A percentile compares a stretch with the other conserved stretches of the same genome.
These are phyloP conservation scores for Agapostemon virescens DNA, from an alignment of 2,888 invertebrate species.

Conservation along the genomic window DNA sequence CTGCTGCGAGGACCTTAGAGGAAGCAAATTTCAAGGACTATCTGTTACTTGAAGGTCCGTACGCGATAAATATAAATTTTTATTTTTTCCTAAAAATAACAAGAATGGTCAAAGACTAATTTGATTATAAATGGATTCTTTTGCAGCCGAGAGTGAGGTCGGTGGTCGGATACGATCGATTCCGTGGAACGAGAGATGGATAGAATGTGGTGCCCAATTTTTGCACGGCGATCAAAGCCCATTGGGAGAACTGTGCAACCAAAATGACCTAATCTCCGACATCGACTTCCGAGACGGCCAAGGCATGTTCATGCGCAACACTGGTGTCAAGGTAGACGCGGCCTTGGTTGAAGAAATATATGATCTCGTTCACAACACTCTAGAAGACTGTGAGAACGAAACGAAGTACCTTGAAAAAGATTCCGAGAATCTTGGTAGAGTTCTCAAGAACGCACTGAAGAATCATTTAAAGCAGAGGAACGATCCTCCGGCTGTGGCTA, in stretches of 20 bases:
- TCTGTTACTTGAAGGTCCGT: constrained; percentile 82
- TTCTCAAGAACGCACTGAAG: constrained; percentile 79
- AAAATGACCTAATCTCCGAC: constrained; percentile 81
- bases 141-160: constrained; percentile 80
- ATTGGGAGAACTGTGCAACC: constrained; percentile 81
- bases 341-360: constrained; percentile 81
- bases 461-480: constrained; percentile 78
- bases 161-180: constrained; percentile 83
- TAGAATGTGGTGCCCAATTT: constrained; percentile 86
- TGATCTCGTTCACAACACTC: constrained; percentile 80
- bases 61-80: too few relatives aligned
- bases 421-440: constrained; percentile 76
- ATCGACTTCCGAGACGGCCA: constrained; percentile 82
- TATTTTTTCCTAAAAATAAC: too few relatives aligned
- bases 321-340: constrained; percentile 80
- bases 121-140: not conserved
- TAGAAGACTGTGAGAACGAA: constrained; percentile 81
- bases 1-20: constrained; percentile 82
- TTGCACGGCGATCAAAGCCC: constrained; percentile 83
- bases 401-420: constrained; percentile 2
- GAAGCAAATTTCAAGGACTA: constrained; percentile 81
- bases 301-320: constrained; percentile 81
- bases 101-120: not conserved
- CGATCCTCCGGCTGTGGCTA: constrained; percentile 72
- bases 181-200: constrained; percentile 76